Base-by-base conservation (phyloP, 2,797 vertebrate species). In the Oreonectes daqikongensis region DNA sequence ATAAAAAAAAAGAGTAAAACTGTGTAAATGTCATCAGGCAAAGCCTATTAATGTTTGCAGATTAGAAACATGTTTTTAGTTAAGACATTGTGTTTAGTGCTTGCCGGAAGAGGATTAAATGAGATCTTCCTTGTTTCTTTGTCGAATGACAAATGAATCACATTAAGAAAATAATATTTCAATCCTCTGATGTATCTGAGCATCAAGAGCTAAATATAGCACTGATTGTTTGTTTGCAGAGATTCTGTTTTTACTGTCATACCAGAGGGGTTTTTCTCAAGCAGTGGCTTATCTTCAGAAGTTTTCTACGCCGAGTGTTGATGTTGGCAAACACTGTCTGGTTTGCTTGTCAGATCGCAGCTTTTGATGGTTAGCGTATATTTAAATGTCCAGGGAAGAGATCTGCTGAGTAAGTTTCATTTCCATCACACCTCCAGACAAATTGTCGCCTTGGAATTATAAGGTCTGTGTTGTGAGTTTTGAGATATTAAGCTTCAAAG, bases 21-120 rank as follows among this genome's bases (percentile, higher is more conserved):
- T 5, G 30, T 5, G 17, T 52, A 76, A 72, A 84, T 73, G 68
- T 50, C 48, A 60, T 72, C 72, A 75, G 59, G 42, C 12, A 75
- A 79, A 77, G 48, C 35, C 48, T 53, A 26, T 53, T 73, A 69
- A 80, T 82, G 70, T 32, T 46, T 48, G 40, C 18, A 48, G 68
- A 77, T 73, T 77, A 77, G 2, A 60, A 57, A 12, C 70, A 46
- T n/a, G 66, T 74, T 26, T 74, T 69, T 28, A 73, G 40, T 77
- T 82, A 72, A 70, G 61, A 71, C 42, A 46, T 65, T 68, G 14
- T 46, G 64, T 82, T 84, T 72, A 68, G 61, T 14, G 61, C 50
- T 61, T 2, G 17, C 3, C 5, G 24, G 48, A 75, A 59, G 48
- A 40, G 35, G 79, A 70, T 84, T 60, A n/a, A 30, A 53, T 40